These are phyloP conservation scores for Vollenhovia emeryi DNA, from an alignment of 1,140 invertebrate genomes.

Conservation along the genomic window DNA sequence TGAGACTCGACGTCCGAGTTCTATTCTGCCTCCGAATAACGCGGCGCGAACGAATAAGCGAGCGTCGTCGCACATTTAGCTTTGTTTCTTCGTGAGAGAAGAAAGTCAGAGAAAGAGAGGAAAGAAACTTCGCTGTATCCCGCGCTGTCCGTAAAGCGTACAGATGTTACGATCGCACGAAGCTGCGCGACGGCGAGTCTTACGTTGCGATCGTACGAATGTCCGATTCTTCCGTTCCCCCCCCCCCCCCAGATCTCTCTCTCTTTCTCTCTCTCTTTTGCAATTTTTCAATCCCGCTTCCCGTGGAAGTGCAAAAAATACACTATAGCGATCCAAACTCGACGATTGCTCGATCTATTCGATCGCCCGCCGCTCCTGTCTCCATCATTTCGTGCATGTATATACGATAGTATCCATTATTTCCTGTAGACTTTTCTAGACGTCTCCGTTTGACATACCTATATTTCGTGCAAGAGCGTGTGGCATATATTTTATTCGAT, in stretches of 20 bases:
- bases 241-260: not conserved
- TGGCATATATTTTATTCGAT: conserved; percentile 60
- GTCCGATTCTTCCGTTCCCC: not conserved
- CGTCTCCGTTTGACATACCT: conserved; percentile 61
- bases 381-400: conserved; percentile 59
- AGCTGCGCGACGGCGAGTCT: not conserved
- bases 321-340: not conserved
- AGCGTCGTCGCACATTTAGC: not conserved
- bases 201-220: not conserved
- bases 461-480: conserved; percentile 54
- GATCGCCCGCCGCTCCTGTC: conserved; percentile 35
- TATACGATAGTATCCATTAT: conserved; percentile 66
- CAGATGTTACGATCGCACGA: not conserved
- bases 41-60: not conserved
- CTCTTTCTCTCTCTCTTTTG: not conserved
- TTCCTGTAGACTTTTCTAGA: conserved; percentile 66
- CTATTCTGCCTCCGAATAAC: not conserved
- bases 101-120: not conserved
- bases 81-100: not conserved
- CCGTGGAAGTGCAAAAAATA: not conserved
- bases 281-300: not conserved
- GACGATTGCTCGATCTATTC: conserved; percentile 46
- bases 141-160: not conserved
- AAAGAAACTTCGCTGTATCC: not conserved
- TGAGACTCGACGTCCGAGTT: not conserved